These are phyloP conservation scores for Gymnoscopelus microlampas DNA, from an alignment of 2,797 vertebrate species.

Conservation along the genomic window DNA sequence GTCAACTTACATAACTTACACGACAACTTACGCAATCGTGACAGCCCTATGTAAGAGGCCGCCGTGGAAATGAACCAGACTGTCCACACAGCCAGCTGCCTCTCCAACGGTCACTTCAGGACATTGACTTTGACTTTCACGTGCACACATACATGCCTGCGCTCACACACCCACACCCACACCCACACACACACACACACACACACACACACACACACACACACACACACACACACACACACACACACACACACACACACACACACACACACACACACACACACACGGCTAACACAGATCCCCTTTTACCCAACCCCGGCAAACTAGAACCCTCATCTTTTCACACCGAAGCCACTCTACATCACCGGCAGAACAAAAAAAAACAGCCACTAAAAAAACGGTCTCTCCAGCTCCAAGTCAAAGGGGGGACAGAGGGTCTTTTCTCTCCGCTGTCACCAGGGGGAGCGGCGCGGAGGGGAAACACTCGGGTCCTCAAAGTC, in stretches of 20 bases:
- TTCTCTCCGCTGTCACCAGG: neutral
- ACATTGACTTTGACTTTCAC: neutral
- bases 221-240: constrained; percentile 6
- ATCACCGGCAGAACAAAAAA: neutral
- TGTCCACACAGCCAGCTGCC: too few relatives aligned
- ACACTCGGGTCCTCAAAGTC: neutral
- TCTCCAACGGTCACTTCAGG: too few relatives aligned
- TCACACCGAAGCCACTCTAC: constrained; percentile 11
- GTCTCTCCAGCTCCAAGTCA: neutral
- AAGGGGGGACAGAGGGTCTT: neutral
- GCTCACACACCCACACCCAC: neutral
- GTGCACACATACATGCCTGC: constrained; percentile 19
- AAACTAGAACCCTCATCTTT: constrained; percentile 15
- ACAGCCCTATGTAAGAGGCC: too few relatives aligned
- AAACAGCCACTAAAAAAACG: neutral
- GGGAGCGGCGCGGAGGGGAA: neutral
- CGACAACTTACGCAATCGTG: too few relatives aligned
- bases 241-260: constrained; percentile 18
- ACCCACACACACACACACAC: neutral
- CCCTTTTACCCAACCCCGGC: constrained; percentile 3
- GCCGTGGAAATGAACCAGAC: too few relatives aligned
- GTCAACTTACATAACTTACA: too few relatives aligned
- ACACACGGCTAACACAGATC: constrained; percentile 9
- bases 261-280: neutral
- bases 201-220: constrained; percentile 15